These are phyloP conservation scores for Meandrusa payeni DNA, from an alignment of 2,888 invertebrate species.

Conservation along the genomic window DNA sequence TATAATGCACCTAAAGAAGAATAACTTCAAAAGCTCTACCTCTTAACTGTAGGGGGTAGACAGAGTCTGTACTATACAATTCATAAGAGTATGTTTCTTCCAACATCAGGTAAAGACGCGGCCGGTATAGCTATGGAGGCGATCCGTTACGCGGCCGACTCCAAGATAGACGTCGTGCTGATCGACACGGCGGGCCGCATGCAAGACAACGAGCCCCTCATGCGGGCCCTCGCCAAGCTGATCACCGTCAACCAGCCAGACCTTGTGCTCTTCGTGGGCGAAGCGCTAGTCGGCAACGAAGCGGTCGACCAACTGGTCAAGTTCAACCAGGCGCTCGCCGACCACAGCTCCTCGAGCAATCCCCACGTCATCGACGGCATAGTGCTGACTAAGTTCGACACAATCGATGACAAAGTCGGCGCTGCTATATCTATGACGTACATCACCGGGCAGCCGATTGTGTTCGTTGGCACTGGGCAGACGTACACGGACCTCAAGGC, in stretches of 20 bases:
- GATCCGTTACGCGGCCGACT: constrained; percentile 92
- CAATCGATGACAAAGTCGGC: constrained; percentile 99
- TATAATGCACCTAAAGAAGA: no score
- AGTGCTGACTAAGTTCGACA: constrained; percentile 99
- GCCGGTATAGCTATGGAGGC: constrained; percentile 99
- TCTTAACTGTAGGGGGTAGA: no score
- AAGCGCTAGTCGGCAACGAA: constrained; percentile 99
- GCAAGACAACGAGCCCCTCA: constrained; percentile 99
- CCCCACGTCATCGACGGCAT: constrained; percentile 99
- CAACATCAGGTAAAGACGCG: constrained; percentile 91
- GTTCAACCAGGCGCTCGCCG: constrained; percentile 98
- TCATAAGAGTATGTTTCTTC: no score
- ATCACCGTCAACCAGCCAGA: constrained; percentile 98
- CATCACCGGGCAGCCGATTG: constrained; percentile 99
- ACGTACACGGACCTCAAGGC: constrained; percentile 99
- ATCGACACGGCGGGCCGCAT: constrained; percentile 99
- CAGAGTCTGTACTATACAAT: no score
- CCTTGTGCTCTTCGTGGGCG: constrained; percentile 99
- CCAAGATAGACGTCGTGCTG: constrained; percentile 93
- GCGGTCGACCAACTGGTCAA: constrained; percentile 99
- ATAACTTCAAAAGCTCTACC: no score
- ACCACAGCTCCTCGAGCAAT: constrained; percentile 88
- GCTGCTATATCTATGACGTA: constrained; percentile 99
- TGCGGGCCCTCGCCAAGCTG: constrained; percentile 98
- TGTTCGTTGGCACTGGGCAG: constrained; percentile 99